A percentile compares a stretch with the other conserved stretches of the same genome.
These are phyloP conservation scores for Amiota minor DNA, from an alignment of 2,888 invertebrate species.

Conservation along the genomic window DNA sequence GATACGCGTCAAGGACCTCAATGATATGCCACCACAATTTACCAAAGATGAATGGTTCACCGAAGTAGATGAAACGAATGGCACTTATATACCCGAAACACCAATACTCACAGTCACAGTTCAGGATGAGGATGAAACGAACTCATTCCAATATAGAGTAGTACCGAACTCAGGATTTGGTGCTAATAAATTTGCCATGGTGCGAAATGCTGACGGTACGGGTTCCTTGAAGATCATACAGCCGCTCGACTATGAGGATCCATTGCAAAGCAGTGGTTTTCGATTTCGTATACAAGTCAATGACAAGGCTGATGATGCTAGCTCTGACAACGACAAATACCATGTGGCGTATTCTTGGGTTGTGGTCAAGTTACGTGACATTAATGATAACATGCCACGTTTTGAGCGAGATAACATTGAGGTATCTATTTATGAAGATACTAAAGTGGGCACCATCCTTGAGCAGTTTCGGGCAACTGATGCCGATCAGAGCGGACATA, in stretches of 20 bases:
- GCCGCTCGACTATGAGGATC: conserved; percentile 94
- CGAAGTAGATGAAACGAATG: conserved; percentile 95
- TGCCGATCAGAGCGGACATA: conserved; percentile 93
- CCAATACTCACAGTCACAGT: conserved; percentile 95
- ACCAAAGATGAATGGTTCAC: conserved; percentile 97
- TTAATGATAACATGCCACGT: conserved; percentile 96
- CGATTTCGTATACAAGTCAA: conserved; percentile 94
- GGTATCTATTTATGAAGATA: conserved; percentile 91
- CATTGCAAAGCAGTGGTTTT: conserved; percentile 94
- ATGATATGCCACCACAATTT: conserved; percentile 97
- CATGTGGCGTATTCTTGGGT: conserved; percentile 97
- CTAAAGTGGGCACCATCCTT: conserved; percentile 88
- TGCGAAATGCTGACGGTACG: conserved; percentile 93
- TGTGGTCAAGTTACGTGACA: conserved; percentile 91
- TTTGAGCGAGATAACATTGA: conserved; percentile 94
- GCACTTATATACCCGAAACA: conserved; percentile 90
- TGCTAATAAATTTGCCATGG: conserved; percentile 96
- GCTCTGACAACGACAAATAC: conserved; percentile 94
- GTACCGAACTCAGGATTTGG: conserved; percentile 94
- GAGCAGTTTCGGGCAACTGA: conserved; percentile 96
- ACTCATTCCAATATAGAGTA: conserved; percentile 94
- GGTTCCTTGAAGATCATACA: conserved; percentile 95
- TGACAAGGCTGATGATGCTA: conserved; percentile 91
- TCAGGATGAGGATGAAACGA: conserved; percentile 95
- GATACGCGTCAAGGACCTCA: conserved; percentile 95